Evolutionary conservation across 2,113 vertebrate species (phyloP).

Genomic region (Osmerus mordax): DNA sequence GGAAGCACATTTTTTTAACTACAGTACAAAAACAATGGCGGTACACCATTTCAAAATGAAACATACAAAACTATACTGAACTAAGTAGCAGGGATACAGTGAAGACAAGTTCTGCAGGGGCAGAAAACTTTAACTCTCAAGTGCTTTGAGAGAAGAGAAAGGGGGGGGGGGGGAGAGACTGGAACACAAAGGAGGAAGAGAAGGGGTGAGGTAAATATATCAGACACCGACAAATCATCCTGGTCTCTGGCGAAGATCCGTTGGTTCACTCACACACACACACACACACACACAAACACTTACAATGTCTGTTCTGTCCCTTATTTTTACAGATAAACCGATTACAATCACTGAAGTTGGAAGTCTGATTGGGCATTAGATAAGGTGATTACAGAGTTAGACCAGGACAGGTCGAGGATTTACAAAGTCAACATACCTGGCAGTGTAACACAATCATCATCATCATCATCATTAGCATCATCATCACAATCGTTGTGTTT

Average conservation of each 20-base stretch:
- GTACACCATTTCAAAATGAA: constrained; percentile 30
- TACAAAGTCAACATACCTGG: background rate
- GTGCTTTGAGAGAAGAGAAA: constrained; percentile 51
- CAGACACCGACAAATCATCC: constrained; percentile 27
- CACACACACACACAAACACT: background rate
- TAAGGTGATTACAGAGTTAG: constrained; percentile 23
- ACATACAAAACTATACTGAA: constrained; percentile 48
- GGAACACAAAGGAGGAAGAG: background rate
- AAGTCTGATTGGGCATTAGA: constrained; percentile 6
- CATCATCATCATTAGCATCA: constrained; percentile 24
- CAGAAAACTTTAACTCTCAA: constrained; percentile 55
- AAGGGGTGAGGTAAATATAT: constrained; percentile 1
- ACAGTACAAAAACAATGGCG: constrained; percentile 30
- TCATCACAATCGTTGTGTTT: constrained; percentile 16
- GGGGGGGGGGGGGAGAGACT: background rate
- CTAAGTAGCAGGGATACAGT: constrained; percentile 48
- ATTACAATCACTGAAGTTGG: constrained; percentile 43
- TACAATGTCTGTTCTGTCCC: constrained; percentile 2
- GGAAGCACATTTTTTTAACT: constrained; percentile 43
- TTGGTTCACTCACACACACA: background rate
- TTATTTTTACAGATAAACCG: background rate
- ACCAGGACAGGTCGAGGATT: constrained; percentile 24
- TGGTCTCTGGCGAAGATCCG: background rate
- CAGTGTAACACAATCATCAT: constrained; percentile 19
- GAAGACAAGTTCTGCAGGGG: constrained; percentile 46